phyloP scores from a whole-genome alignment of 2,797 vertebrate species.

The Microctenopoma lineatum region DNA sequence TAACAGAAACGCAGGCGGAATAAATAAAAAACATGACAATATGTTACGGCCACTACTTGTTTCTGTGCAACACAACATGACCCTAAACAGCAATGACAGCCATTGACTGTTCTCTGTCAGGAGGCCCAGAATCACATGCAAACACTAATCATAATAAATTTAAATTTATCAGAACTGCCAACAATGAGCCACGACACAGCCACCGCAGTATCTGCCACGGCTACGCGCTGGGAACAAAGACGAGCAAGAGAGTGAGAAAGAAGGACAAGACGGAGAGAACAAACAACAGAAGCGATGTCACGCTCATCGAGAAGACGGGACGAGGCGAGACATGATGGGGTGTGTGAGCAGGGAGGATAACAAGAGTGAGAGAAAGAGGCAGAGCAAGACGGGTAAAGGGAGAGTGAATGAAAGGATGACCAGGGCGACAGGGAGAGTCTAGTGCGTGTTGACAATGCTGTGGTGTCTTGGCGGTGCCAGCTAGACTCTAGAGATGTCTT shows the following conservation, averaged over 20 bases:
- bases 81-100: slow-evolving; percentile 47
- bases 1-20: background rate
- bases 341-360: slow-evolving; percentile 33
- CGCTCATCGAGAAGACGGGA: slow-evolving; percentile 51
- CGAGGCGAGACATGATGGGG: slow-evolving; percentile 48
- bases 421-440: slow-evolving; percentile 43
- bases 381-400: slow-evolving; percentile 42
- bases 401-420: slow-evolving; percentile 27
- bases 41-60: slow-evolving; percentile 32
- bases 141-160: slow-evolving; percentile 44
- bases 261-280: slow-evolving; percentile 53
- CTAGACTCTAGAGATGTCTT: slow-evolving; percentile 72
- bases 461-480: slow-evolving; percentile 70
- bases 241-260: slow-evolving; percentile 28
- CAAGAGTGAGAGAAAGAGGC: slow-evolving; percentile 27
- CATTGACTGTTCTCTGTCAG: slow-evolving; percentile 45
- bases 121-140: slow-evolving; percentile 34
- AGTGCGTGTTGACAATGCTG: slow-evolving; percentile 56
- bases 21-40: slow-evolving; percentile 18
- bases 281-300: slow-evolving; percentile 73
- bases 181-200: slow-evolving; percentile 35
- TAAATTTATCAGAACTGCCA: slow-evolving; percentile 32
- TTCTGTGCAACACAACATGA: slow-evolving; percentile 28
- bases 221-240: slow-evolving; percentile 47
- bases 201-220: slow-evolving; percentile 32